Evolutionary conservation across 2,888 invertebrate species (phyloP).

Genomic region (Agrotis exclamationis): DNA sequence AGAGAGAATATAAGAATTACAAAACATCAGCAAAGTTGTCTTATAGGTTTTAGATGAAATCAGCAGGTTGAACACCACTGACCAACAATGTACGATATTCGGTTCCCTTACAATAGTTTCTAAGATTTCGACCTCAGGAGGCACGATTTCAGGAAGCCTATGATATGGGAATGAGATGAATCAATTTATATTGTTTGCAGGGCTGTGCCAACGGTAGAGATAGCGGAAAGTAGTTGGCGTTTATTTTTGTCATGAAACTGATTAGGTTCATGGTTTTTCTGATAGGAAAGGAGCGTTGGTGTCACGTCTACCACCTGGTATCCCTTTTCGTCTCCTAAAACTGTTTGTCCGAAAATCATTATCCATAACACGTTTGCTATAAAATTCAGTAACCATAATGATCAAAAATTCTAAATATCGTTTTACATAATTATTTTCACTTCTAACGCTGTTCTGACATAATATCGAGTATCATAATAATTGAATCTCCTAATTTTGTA

Average conservation of each 20-base stretch:
- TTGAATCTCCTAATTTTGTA: no score
- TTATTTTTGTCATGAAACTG: neutral
- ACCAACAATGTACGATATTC: conserved; percentile 61
- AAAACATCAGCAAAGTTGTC: no score
- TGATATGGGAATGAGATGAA: conserved; percentile 64
- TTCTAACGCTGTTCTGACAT: no score
- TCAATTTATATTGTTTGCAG: conserved; percentile 60
- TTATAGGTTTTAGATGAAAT: neutral
- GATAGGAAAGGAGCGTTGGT: neutral
- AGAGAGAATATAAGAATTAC: no score
- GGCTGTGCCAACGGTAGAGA: conserved; percentile 22
- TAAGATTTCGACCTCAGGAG: conserved; percentile 64
- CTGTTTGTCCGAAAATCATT: no score
- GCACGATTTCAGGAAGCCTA: conserved; percentile 67
- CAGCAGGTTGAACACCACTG: conserved; percentile 34
- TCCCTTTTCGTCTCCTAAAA: no score
- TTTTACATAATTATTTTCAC: no score
- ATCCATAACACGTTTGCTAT: no score
- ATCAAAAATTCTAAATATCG: no score
- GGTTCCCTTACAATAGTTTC: conserved; percentile 64
- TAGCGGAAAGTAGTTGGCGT: neutral
- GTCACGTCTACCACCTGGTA: no score
- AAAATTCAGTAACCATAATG: no score
- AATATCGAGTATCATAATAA: no score
- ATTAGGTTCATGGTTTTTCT: neutral